phyloP scores from a whole-genome alignment of 2,797 vertebrate species.

The Urosaurus nigricauda region DNA sequence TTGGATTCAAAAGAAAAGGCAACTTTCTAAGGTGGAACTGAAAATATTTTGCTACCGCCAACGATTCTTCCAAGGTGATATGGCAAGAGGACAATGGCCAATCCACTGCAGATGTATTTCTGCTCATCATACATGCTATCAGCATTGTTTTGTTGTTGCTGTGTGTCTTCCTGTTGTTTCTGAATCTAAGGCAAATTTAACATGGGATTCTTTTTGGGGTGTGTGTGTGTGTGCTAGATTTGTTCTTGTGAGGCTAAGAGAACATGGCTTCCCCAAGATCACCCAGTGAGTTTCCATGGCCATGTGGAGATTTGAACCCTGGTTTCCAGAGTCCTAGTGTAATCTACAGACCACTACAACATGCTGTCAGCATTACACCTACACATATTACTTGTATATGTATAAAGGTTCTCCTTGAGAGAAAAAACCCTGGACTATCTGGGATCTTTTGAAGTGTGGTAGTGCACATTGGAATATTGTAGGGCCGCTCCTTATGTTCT shows the following conservation, averaged over 20 bases:
- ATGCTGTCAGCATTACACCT: neutral
- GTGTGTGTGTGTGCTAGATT: no score
- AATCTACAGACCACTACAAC: neutral
- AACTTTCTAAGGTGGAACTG: neutral
- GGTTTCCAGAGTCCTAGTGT: no score
- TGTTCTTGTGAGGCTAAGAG: no score
- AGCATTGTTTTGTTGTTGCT: no score
- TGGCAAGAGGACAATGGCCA: slow-evolving; percentile 1
- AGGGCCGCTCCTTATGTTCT: neutral
- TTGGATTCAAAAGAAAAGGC: slow-evolving; percentile 28
- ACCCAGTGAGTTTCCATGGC: no score
- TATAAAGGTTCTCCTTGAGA: neutral
- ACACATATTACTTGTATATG: neutral
- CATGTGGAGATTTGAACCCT: no score
- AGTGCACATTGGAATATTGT: neutral
- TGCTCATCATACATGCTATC: no score
- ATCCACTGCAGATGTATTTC: neutral
- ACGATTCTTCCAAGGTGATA: neutral
- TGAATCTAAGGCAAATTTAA: no score
- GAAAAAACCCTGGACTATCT: neutral
- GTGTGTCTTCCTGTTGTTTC: no score
- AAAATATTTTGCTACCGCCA: neutral
- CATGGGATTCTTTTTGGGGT: no score
- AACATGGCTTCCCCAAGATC: no score
- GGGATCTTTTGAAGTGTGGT: neutral